phyloP scores from a whole-genome alignment of 2,888 invertebrate species.

The Drosophila borborema region DNA sequence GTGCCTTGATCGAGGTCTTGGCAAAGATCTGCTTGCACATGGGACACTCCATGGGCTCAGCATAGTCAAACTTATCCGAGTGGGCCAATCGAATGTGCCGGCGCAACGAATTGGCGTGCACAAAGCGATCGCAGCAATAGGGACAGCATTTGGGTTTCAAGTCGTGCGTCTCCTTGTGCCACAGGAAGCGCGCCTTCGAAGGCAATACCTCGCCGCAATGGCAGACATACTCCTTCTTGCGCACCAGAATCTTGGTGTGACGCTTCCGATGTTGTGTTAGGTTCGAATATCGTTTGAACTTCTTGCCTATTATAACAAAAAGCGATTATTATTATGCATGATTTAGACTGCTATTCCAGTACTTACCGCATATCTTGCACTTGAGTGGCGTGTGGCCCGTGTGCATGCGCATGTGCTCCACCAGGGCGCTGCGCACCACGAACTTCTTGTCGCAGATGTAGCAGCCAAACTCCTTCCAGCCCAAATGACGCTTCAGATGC shows the following conservation, averaged over 20 bases:
- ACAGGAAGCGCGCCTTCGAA: constrained; percentile 92
- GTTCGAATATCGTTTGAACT: constrained; percentile 93
- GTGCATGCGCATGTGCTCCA: constrained; percentile 93
- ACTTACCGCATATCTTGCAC: constrained; percentile 90
- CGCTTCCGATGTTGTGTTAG: constrained; percentile 93
- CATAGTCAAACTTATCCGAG: constrained; percentile 90
- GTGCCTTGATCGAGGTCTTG: constrained; percentile 91
- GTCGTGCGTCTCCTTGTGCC: constrained; percentile 95
- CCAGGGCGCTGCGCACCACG: constrained; percentile 92
- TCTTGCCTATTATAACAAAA: constrained; percentile 85
- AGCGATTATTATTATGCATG: background rate
- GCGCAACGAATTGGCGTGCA: constrained; percentile 93
- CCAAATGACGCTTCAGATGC: constrained; percentile 92
- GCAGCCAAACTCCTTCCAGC: constrained; percentile 90
- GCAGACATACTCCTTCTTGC: constrained; percentile 90
- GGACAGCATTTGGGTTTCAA: constrained; percentile 93
- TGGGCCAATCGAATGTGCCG: constrained; percentile 93
- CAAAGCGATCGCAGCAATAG: constrained; percentile 94
- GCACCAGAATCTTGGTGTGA: constrained; percentile 90
- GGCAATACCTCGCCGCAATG: constrained; percentile 93
- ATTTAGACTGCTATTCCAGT: background rate
- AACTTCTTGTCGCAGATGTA: constrained; percentile 93
- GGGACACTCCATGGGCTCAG: constrained; percentile 89
- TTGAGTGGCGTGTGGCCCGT: constrained; percentile 93
- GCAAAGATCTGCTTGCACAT: constrained; percentile 89